Base-by-base conservation (phyloP, 2,888 invertebrate species). In the Digitonthophagus gazella region DNA sequence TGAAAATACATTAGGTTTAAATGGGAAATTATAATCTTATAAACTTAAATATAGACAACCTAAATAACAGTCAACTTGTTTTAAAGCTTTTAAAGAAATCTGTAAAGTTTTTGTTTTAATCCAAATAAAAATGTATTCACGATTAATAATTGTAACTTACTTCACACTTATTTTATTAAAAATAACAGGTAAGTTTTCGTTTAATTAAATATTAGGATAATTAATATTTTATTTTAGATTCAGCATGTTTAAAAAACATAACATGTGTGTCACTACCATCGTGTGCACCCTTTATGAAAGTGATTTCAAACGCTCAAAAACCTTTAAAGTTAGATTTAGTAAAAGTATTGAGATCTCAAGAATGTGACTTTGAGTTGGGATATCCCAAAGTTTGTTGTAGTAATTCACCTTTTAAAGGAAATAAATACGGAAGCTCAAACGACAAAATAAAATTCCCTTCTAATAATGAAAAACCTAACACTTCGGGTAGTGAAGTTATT, bases 371-470 rank as follows among this genome's bases (percentile, higher is more conserved):
- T 15, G 67, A 28, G 58, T 16, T 18, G 15, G 67, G 67, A n/a
- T 57, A 58, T 14, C 67, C 67, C 11, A 67, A 67, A 22, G 67
- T 67, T 3, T 67, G 67, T 16, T 67, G 67, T 57, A 61, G 61
- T 20, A 19, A 20, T 6, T 61, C 61, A 61, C 18, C 61, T 5
- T 19, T 61, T 6, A 61, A 19, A 18, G 4, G n/a, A 61, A 44
- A 44, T 44, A 2, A 44, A 8, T 16, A 61, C 4, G n/a, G n/a
- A 5, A n/a, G n/a, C 19, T 18, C 61, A 16, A 57, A 16, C 5
- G 61, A 61, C 8, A 18, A 61, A 61, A 61, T 61, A 18, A 61
- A 61, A 18, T 20, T 20, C 3, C 61, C 61, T 18, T n/a, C 16
- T 16, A 8, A n/a, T 6, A 61, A n/a, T 5, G 61, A 61, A 6